A percentile compares a stretch with the other conserved stretches of the same genome.
Evolutionary conservation across 2,113 vertebrate species (phyloP).

Genomic region (Podiceps cristatus): DNA sequence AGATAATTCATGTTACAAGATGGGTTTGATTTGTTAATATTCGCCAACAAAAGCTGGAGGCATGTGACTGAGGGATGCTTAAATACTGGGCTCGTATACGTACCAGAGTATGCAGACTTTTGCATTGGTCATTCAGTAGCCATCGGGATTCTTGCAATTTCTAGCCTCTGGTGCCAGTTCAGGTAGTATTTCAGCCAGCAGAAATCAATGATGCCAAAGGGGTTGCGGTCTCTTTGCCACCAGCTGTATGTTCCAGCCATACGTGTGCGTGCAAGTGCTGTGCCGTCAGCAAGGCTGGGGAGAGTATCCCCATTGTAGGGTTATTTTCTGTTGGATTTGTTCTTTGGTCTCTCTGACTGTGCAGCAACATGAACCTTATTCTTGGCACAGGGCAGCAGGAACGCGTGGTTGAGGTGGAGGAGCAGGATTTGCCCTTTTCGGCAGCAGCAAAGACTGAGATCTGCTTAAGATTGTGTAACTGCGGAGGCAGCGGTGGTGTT

Average conservation of each 20-base stretch:
- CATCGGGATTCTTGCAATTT: not conserved
- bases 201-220: not conserved
- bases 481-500: not conserved
- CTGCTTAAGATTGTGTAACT: not conserved
- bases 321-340: not conserved
- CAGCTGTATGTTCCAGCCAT: not conserved
- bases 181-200: not conserved
- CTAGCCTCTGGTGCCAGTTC: not conserved
- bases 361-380: not conserved
- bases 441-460: not conserved
- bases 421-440: not conserved
- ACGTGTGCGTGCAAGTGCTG: fast-evolving
- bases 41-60: not conserved
- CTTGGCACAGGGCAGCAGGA: not conserved
- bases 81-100: fast-evolving
- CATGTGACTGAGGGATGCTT: not conserved
- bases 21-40: not conserved
- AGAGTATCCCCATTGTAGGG: fast-evolving
- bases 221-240: not conserved
- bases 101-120: not conserved
- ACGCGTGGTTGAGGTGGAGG: not conserved
- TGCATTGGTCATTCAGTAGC: not conserved
- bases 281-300: not conserved
- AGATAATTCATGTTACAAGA: not conserved
- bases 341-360: not conserved